A percentile compares a stretch with the other conserved stretches of the same genome.
Conservation (phyloP, 2,797 vertebrate genomes). For the Ctenopoma kingsleyae region DNA sequence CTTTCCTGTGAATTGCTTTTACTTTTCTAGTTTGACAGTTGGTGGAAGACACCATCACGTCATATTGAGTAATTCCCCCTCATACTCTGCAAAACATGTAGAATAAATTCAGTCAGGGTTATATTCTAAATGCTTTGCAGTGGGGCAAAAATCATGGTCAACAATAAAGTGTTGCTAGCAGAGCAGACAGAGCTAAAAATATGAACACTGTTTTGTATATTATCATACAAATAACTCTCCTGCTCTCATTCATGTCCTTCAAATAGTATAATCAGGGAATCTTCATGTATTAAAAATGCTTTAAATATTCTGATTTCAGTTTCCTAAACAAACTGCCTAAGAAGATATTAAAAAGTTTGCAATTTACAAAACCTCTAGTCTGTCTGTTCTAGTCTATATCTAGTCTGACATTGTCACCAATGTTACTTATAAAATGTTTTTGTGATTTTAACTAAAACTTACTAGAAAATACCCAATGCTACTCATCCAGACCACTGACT, state of each 20-base stretch:
- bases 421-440: too few relatives aligned
- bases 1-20: conserved; percentile 57
- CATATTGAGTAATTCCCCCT: conserved; percentile 45
- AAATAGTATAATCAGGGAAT: not conserved
- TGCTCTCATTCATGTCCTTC: not conserved
- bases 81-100: conserved; percentile 1
- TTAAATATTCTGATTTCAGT: not conserved
- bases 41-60: conserved; percentile 47
- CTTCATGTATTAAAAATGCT: not conserved
- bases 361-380: too few relatives aligned
- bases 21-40: conserved; percentile 53
- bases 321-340: not conserved
- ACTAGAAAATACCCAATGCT: not conserved
- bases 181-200: conserved; percentile 10
- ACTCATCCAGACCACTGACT: not conserved
- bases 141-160: not conserved
- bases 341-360: too few relatives aligned
- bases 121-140: not conserved
- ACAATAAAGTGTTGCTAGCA: conserved; percentile 14
- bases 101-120: conserved; percentile 12
- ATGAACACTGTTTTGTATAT: not conserved
- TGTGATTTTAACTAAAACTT: too few relatives aligned
- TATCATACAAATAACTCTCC: not conserved
- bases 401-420: too few relatives aligned
- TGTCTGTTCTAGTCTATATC: too few relatives aligned